Evolutionary conservation across 2,797 vertebrate species (phyloP).

Genomic region (Lacerta agilis): DNA sequence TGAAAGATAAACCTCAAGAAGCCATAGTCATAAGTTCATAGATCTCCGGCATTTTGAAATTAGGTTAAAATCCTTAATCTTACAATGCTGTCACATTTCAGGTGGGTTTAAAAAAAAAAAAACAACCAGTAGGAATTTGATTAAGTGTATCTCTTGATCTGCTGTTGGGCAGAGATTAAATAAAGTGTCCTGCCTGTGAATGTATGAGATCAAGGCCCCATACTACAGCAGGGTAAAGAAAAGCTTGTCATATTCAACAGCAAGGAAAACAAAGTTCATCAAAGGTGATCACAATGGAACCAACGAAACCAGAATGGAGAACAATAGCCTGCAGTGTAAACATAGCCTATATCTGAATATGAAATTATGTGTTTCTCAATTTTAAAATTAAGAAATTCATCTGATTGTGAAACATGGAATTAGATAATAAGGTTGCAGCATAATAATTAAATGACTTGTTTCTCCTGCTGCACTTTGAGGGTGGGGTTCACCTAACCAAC

Average conservation of each 20-base stretch:
- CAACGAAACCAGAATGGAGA: not conserved
- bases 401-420: not conserved
- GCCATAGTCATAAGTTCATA: not conserved
- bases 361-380: not conserved
- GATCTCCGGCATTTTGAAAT: conserved; percentile 52
- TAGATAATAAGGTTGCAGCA: not conserved
- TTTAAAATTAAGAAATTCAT: not conserved
- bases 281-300: not conserved
- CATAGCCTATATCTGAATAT: not conserved
- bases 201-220: not conserved
- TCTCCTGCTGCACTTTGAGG: not conserved
- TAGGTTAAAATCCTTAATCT: conserved; percentile 18
- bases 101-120: no score
- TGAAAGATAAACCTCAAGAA: not conserved
- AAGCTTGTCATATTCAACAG: not conserved
- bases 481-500: no score
- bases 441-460: not conserved
- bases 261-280: not conserved
- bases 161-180: not conserved
- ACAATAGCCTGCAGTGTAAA: not conserved
- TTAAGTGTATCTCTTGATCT: not conserved
- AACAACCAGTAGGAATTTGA: no score
- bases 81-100: not conserved
- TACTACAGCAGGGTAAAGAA: not conserved
- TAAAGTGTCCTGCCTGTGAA: not conserved